Evolutionary conservation across 2,113 vertebrate species (phyloP).

Genomic region (Calypte anna): DNA sequence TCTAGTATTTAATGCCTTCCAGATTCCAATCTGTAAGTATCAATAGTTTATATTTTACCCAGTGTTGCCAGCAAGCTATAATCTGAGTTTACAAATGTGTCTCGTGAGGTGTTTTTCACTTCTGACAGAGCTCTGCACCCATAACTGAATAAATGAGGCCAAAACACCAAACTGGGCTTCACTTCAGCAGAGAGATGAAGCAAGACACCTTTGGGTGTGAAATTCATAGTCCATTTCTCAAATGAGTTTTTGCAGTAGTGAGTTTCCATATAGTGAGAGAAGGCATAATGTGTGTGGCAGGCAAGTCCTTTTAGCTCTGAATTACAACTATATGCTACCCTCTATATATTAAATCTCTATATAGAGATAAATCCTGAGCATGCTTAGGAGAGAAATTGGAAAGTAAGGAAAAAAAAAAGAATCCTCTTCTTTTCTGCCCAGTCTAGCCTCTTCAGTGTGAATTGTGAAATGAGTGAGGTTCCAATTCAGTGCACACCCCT

Average conservation of each 20-base stretch:
- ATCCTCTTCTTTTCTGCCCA: neutral
- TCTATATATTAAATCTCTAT: neutral
- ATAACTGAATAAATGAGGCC: neutral
- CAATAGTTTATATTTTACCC: neutral
- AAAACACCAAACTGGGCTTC: neutral
- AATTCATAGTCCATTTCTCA: neutral
- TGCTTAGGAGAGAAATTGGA: neutral
- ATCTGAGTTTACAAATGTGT: neutral
- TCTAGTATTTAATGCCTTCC: neutral
- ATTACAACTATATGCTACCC: neutral
- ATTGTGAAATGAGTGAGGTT: neutral
- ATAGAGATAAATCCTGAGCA: neutral
- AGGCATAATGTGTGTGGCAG: neutral
- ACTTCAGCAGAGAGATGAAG: neutral
- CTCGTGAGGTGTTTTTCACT: neutral
- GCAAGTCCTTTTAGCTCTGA: neutral
- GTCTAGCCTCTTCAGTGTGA: neutral
- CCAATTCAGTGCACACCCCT: fast-evolving
- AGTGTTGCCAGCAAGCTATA: neutral
- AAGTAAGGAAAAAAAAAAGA: neutral
- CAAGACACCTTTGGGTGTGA: neutral
- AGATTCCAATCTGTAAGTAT: neutral
- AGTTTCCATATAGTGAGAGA: neutral
- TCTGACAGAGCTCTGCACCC: neutral
- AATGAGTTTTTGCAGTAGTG: neutral